Conservation (phyloP, 2,797 vertebrate genomes). For the Rhynchonycteris naso region DNA sequence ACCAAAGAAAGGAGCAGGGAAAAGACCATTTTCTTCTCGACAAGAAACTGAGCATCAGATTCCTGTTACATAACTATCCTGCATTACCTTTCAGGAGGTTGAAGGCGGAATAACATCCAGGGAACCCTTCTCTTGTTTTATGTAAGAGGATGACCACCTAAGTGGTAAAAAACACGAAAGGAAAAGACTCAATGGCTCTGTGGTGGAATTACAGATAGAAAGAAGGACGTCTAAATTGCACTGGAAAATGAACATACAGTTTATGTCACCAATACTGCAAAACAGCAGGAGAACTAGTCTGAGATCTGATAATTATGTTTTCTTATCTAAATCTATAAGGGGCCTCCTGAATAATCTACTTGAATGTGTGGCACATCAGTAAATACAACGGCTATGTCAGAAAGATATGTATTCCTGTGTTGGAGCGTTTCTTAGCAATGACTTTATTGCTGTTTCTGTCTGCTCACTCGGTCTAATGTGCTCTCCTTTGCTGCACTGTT, state of each 20-base stretch:
- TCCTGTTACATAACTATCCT: conserved; percentile 4
- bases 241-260: conserved; percentile 15
- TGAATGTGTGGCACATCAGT: not conserved
- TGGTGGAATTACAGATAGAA: not conserved
- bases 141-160: not conserved
- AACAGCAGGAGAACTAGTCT: not conserved
- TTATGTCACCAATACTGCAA: not conserved
- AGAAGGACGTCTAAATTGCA: not conserved
- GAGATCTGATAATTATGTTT: not conserved
- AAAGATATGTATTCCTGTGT: not conserved
- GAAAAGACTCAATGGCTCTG: not conserved
- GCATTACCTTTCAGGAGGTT: not conserved
- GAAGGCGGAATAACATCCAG: not conserved
- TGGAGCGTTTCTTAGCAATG: not conserved
- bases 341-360: not conserved
- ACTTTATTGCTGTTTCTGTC: not conserved
- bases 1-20: not conserved
- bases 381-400: not conserved
- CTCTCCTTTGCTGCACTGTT: not conserved
- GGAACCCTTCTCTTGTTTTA: not conserved
- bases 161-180: not conserved
- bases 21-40: not conserved
- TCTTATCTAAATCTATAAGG: not conserved
- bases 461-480: not conserved
- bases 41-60: conserved; percentile 16